These are phyloP conservation scores for Malurus melanocephalus DNA, from an alignment of 2,113 vertebrate genomes.

Conservation along the genomic window DNA sequence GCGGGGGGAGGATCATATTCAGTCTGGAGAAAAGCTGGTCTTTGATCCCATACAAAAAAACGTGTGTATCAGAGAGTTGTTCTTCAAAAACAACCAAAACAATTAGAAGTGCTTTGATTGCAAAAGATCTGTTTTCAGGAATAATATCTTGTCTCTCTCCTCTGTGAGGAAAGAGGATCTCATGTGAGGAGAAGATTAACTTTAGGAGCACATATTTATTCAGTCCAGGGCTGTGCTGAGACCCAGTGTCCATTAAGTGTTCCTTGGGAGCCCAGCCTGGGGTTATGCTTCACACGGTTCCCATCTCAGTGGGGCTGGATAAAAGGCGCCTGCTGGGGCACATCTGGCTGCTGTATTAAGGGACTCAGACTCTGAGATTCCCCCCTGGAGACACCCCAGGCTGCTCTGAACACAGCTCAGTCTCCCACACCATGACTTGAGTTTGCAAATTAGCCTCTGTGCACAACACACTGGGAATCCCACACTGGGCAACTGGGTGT, in stretches of 20 bases:
- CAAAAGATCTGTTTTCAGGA: neutral
- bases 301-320: fast-evolving
- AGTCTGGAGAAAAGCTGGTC: neutral
- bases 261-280: neutral
- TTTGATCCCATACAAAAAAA: neutral
- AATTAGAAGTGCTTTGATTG: neutral
- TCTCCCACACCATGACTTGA: neutral
- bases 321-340: fast-evolving
- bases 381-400: neutral
- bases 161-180: neutral
- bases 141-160: neutral
- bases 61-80: fast-evolving
- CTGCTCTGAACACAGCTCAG: neutral
- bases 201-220: neutral
- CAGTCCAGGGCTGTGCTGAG: neutral
- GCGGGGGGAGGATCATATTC: neutral
- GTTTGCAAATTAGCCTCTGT: neutral
- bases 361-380: neutral
- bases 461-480: neutral
- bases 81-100: neutral
- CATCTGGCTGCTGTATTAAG: neutral
- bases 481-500: neutral
- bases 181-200: neutral
- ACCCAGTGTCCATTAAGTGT: neutral
- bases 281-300: fast-evolving